Conservation (phyloP, 2,888 invertebrate genomes). For the Mythimna pallens region DNA sequence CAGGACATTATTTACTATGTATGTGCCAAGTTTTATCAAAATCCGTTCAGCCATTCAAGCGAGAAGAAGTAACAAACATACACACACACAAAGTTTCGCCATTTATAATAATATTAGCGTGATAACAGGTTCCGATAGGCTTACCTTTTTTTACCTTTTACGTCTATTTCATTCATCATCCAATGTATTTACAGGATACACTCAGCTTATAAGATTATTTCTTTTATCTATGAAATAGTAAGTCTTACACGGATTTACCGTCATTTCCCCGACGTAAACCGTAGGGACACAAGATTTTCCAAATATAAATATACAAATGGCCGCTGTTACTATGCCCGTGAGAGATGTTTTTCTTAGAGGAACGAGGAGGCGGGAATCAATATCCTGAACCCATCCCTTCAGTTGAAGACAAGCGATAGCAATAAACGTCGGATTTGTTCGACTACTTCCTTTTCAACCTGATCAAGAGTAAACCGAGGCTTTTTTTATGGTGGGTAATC, state of each 20-base stretch:
- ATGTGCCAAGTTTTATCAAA: too few relatives aligned
- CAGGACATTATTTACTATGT: too few relatives aligned
- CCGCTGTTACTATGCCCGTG: constrained; percentile 37
- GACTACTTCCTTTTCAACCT: constrained; percentile 29
- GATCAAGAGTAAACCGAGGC: constrained; percentile 46
- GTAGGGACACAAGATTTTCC: constrained; percentile 44
- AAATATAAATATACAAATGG: constrained; percentile 57
- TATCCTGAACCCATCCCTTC: constrained; percentile 45
- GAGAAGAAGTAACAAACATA: too few relatives aligned
- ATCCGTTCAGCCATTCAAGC: too few relatives aligned
- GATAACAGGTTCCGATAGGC: constrained; percentile 6
- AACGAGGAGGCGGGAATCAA: constrained; percentile 40
- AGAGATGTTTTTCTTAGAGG: constrained; percentile 32
- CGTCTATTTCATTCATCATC: constrained; percentile 21
- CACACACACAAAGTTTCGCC: too few relatives aligned
- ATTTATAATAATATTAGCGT: too few relatives aligned
- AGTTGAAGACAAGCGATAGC: constrained; percentile 31
- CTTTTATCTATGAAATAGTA: constrained; percentile 44
- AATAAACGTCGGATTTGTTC: constrained; percentile 37
- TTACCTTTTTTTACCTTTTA: constrained; percentile 7
- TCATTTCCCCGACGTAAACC: constrained; percentile 27
- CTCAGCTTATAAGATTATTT: constrained; percentile 47
- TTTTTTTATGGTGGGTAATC: too few relatives aligned
- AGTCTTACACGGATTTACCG: constrained; percentile 36
- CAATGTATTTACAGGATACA: constrained; percentile 25